Conservation (phyloP, 2,113 vertebrate species). For the Tylochromis polylepis region DNA sequence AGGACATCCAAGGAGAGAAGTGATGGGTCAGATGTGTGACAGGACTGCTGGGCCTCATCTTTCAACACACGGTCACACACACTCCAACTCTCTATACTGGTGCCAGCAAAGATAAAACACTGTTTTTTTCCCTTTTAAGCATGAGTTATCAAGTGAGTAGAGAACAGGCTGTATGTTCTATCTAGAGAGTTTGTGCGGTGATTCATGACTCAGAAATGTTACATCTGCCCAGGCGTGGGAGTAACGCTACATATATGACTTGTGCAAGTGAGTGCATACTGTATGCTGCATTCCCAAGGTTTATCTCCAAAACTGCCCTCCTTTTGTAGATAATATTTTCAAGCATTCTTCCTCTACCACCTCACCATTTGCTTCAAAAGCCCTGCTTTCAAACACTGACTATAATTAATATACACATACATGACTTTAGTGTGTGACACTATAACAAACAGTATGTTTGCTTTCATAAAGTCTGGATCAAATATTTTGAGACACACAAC, state of each 20-base stretch:
- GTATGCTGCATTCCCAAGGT: neutral
- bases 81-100: neutral
- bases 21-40: neutral
- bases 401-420: neutral
- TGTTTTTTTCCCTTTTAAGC: neutral
- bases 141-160: neutral
- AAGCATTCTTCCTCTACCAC: neutral
- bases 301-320: neutral
- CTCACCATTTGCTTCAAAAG: neutral
- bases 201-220: constrained; percentile 12
- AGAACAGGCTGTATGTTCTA: constrained; percentile 13
- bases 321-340: neutral
- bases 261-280: neutral
- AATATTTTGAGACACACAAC: neutral
- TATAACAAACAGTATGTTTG: neutral
- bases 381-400: neutral
- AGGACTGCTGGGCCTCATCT: neutral
- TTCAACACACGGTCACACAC: neutral
- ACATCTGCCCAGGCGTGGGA: neutral
- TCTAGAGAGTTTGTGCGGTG: neutral
- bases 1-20: neutral
- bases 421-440: neutral
- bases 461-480: neutral
- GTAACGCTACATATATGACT: neutral
- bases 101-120: neutral